These are phyloP conservation scores for Squalus acanthias DNA, from an alignment of 2,797 vertebrate species.

Conservation along the genomic window DNA sequence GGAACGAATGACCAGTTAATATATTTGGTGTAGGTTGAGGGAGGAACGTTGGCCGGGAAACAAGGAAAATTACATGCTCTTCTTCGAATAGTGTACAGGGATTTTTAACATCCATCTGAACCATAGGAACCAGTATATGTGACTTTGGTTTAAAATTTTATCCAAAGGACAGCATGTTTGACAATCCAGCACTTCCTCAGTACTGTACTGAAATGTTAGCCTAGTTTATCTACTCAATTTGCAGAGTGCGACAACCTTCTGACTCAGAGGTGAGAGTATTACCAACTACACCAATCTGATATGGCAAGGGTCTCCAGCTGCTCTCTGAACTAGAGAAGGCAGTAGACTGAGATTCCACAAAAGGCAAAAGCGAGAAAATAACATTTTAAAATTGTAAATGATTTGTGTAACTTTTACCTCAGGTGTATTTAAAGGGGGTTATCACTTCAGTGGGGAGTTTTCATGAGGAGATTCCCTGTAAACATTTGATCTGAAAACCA, in stretches of 20 bases:
- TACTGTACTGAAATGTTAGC: background rate
- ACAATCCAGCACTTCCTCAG: background rate
- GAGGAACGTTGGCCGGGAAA: background rate
- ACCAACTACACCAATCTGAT: background rate
- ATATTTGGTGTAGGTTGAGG: background rate
- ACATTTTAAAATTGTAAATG: background rate
- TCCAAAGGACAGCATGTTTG: background rate
- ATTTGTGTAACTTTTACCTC: background rate
- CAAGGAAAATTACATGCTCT: too few species aligned
- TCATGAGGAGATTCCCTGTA: background rate
- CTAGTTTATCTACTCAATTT: too few species aligned
- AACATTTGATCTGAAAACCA: background rate
- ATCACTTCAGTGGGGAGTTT: background rate
- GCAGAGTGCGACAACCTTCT: background rate
- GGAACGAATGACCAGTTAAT: background rate
- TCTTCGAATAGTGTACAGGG: too few species aligned
- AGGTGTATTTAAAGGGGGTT: background rate
- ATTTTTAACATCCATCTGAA: too few species aligned
- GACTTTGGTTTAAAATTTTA: too few species aligned
- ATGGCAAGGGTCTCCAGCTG: background rate
- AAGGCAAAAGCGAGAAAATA: background rate
- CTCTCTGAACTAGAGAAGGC: background rate
- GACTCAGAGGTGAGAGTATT: background rate
- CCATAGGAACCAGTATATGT: too few species aligned
- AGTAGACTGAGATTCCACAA: background rate